Percentiles rank a stretch among this genome's conserved stretches.
These are phyloP conservation scores for Cerastoderma edule DNA, from an alignment of 2,888 invertebrate genomes.

Conservation along the genomic window DNA sequence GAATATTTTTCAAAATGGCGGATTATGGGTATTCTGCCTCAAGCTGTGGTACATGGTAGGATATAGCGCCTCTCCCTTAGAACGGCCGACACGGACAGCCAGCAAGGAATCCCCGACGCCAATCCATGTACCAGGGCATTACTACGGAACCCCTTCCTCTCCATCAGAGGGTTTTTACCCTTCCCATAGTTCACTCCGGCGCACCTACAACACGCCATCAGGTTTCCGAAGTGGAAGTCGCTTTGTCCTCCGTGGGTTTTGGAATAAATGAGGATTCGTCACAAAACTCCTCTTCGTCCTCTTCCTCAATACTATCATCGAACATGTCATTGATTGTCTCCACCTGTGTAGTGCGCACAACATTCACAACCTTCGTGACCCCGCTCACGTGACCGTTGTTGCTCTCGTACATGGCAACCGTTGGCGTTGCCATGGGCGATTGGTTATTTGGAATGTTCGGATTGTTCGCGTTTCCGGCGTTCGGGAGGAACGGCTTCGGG, in stretches of 20 bases:
- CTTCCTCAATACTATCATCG: conserved; percentile 72
- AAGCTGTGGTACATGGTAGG: no score
- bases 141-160: no score
- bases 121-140: no score
- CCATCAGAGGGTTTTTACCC: no score
- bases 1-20: no score
- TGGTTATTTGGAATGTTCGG: conserved; percentile 27
- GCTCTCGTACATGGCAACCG: conserved; percentile 56
- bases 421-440: conserved; percentile 38
- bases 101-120: no score
- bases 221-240: conserved; percentile 56
- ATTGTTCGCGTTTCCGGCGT: conserved; percentile 26
- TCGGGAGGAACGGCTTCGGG: conserved; percentile 59
- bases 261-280: conserved; percentile 58
- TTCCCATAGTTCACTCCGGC: no score
- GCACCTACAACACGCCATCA: not conserved
- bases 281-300: conserved; percentile 70
- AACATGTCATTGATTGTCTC: conserved; percentile 69
- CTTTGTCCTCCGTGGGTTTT: conserved; percentile 55
- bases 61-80: no score
- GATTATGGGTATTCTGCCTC: no score
- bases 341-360: conserved; percentile 55
- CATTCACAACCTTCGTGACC: conserved; percentile 42
- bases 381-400: conserved; percentile 58
- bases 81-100: no score